Base-by-base conservation (phyloP, 2,113 vertebrate species). In the Phalacrocorax aristotelis region DNA sequence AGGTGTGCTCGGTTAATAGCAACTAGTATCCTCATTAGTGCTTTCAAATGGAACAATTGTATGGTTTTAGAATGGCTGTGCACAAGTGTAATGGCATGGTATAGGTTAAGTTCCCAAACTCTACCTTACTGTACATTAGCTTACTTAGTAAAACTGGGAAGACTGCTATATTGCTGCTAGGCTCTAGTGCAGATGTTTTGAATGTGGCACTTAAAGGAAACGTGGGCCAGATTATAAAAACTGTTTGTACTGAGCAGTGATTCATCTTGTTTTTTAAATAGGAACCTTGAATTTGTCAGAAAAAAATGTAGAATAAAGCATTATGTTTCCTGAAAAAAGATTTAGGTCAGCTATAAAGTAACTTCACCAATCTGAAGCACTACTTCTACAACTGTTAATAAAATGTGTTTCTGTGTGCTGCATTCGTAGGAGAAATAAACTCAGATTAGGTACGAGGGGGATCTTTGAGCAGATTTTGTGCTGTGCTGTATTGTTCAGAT, bases 211-310 rank as follows among this genome's bases (percentile, higher is more conserved):
- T 44, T 38, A 42, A 54, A 46, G 40, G 25, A 61, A 76, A 69
- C 9, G n/a, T 36, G 16, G 29, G 21, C 3, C 34, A 71, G 26
- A 26, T 75, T 10, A 13, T 8, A 46, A 38, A 69, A 52, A 8
- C 1, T 8, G 3, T 51, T 93, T 48, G 2, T 44, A 20, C 1
- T n/a, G 34, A 46, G 19, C n/a, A 76, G 7, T 51, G 57, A 21
- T 80, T 19, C 49, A 16, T 42, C 4, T n/a, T 81, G 7, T 29
- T 83, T 40, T 57, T 10, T 48, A 38, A 83, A 5, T 16, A 21
- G 0, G 0, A 72, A n/a, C 13, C 15, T 64, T 0, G 3, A 65
- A 32, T 70, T 80, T 0, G 0, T 70, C 32, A 19, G 40, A 40
- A 76, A n/a, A 54, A 13, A 25, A 13, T 51, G 25, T n/a, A 30